These are phyloP conservation scores for Ligdia adustata DNA, from an alignment of 2,888 invertebrate species.

Conservation along the genomic window DNA sequence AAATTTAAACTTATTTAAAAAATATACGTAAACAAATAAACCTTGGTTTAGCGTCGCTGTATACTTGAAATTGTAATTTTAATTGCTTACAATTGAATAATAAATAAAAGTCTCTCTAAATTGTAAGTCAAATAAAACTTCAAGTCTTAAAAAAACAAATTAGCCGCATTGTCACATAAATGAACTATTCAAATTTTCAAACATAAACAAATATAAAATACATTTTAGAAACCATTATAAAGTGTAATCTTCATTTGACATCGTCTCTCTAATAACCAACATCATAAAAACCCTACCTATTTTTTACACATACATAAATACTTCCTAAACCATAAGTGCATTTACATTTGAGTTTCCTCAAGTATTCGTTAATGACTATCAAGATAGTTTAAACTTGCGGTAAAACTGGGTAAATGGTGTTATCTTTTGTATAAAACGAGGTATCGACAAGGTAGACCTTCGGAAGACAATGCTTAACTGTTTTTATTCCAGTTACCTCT, in stretches of 20 bases:
- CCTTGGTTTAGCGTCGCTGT: no score
- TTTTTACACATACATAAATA: conserved; percentile 11
- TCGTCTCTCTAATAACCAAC: conserved; percentile 3
- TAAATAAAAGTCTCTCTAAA: no score
- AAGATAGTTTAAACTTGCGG: conserved; percentile 8
- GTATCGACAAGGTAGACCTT: conserved; percentile 28
- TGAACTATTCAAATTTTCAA: no score
- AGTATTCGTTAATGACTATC: conserved; percentile 17
- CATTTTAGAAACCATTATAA: no score
- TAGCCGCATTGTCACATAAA: no score
- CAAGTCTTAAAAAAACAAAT: no score
- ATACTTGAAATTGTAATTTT: no score
- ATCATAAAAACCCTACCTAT: conserved; percentile 6
- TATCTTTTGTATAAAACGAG: conserved; percentile 12
- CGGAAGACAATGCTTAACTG: conserved; percentile 28
- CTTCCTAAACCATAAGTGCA: conserved; percentile 10
- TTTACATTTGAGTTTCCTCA: conserved; percentile 11
- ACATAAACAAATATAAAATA: no score
- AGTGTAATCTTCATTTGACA: conserved; percentile 5
- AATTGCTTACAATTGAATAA: no score
- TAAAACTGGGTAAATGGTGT: conserved; percentile 16
- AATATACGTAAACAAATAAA: no score
- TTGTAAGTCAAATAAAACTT: no score
- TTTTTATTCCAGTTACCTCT: conserved; percentile 25
- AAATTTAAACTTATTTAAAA: no score